Evolutionary conservation across 2,888 invertebrate species (phyloP), one percentile per base, ranked within the genome.

Genomic region (Leuctra nigra): DNA sequence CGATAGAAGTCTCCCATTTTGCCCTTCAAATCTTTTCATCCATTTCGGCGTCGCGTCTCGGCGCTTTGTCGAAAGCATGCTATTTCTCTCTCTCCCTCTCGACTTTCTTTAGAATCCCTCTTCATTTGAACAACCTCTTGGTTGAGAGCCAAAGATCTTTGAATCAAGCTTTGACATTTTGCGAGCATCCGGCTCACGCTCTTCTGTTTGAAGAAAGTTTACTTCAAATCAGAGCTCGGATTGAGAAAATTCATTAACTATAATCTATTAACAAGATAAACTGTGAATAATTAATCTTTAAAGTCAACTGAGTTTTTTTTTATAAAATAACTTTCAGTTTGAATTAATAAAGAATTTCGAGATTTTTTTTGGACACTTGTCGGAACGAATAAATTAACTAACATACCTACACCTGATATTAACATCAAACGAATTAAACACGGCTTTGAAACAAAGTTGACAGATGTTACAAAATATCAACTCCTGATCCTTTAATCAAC

Each of bases 101-200:
- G 35, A 18, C 20, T 33, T 35, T 50, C 11, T n/a, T 23, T 23
- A 6, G n/a, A 39, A 20, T 39, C 23, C 24, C 35, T 22, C 50
- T 16, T 50, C 20, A 18, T 35, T 33, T 50, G 33, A 54, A 56
- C 59, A 59, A 59, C 55, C 54, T 56, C 56, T 47, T 59, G 59
- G 59, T 39, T 48, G 56, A 33, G 41, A 35, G 59, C 59, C 59
- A 59, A 53, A 39, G 48, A 20, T 20, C 39, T 16, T 6, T 20
- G 18, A 7, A n/a, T n/a, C n/a, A n/a, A n/a, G n/a, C n/a, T n/a
- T n/a, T n/a, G n/a, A n/a, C n/a, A n/a, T n/a, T n/a, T n/a, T n/a
- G n/a, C n/a, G 18, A 50, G 50, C 50, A 50, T 50, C 33, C 33
- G 50, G 25, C 58, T 47, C 54, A 54, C 39, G 54, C 48, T 54